Evolutionary conservation across 2,797 vertebrate genomes (phyloP).

Genomic region (Uromys caudimaculatus): DNA sequence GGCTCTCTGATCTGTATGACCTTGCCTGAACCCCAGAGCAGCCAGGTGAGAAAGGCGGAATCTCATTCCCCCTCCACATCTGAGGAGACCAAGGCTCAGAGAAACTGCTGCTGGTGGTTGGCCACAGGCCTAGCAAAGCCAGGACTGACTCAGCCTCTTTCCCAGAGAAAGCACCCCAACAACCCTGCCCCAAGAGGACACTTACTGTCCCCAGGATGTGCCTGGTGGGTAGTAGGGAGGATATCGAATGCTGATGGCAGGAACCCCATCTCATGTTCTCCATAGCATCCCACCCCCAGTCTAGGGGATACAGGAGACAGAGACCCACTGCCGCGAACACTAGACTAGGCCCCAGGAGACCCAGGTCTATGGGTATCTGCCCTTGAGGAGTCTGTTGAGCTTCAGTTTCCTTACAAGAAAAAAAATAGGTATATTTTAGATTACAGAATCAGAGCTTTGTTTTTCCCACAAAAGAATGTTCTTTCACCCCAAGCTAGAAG

Average conservation of each 20-base stretch:
- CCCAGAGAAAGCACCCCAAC: not conserved
- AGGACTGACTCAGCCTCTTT: not conserved
- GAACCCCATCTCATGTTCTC: no score
- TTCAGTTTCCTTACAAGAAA: not conserved
- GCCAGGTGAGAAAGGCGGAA: not conserved
- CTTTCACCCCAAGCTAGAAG: not conserved
- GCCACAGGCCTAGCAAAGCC: not conserved
- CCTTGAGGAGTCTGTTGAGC: not conserved
- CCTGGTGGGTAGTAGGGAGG: not conserved
- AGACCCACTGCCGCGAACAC: not conserved
- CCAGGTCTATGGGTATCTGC: not conserved
- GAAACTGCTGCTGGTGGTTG: not conserved
- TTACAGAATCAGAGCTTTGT: not conserved
- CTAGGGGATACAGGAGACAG: not conserved
- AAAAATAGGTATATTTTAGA: not conserved
- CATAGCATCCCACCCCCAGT: not conserved
- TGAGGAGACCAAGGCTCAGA: slow-evolving; percentile 1
- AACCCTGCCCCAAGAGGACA: not conserved
- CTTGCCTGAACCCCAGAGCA: not conserved
- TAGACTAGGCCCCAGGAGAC: not conserved
- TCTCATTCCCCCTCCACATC: not conserved
- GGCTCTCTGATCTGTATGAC: not conserved
- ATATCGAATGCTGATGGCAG: not conserved
- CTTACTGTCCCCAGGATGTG: not conserved
- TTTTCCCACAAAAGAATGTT: not conserved